Conservation (phyloP, 2,113 vertebrate species). For the Crotalus tigris region DNA sequence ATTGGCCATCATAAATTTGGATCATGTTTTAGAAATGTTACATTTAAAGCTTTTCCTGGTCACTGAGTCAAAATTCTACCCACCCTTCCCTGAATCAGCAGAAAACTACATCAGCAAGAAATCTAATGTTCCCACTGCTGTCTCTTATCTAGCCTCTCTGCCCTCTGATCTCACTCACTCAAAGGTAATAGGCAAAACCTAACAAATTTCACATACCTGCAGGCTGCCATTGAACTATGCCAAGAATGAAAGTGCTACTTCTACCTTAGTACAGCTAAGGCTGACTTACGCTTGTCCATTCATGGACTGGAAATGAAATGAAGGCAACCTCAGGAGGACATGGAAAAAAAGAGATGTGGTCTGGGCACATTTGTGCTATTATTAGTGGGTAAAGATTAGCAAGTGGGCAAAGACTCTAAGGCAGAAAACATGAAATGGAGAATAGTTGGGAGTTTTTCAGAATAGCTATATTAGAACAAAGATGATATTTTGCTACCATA, state of each 20-base stretch:
- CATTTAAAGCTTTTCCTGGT: background rate
- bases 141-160: background rate
- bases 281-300: background rate
- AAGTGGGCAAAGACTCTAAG: background rate
- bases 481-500: background rate
- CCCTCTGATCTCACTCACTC: background rate
- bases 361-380: background rate
- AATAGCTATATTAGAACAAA: background rate
- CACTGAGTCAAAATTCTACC: background rate
- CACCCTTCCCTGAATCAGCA: background rate
- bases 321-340: background rate
- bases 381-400: background rate
- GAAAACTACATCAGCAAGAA: background rate
- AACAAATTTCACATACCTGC: background rate
- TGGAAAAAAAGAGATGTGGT: background rate
- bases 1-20: background rate
- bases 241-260: background rate
- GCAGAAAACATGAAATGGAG: background rate
- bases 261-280: background rate
- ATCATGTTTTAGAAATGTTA: background rate
- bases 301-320: background rate
- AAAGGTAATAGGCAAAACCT: background rate
- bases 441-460: background rate
- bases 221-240: background rate
- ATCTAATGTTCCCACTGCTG: background rate